A percentile compares a stretch with the other conserved stretches of the same genome.
phyloP scores from a whole-genome alignment of 1,140 invertebrate species.

The Atta cephalotes region DNA sequence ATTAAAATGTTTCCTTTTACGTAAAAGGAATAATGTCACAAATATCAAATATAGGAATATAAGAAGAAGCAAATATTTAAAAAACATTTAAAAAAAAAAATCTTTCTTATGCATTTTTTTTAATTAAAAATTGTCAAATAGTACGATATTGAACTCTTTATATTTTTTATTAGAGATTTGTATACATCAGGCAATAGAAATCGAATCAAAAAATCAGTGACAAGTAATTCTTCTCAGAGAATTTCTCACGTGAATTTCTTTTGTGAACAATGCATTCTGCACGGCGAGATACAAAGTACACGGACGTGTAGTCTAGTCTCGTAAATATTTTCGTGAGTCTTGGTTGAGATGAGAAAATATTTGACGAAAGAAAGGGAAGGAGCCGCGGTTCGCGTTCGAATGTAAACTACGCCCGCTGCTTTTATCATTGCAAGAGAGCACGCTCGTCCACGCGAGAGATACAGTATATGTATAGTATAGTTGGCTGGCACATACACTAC shows the following conservation, averaged over 20 bases:
- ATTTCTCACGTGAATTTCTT: conserved; percentile 1
- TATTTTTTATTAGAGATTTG: not conserved
- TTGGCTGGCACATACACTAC: not conserved
- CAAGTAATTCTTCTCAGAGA: not conserved
- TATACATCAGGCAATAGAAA: not conserved
- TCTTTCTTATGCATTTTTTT: not conserved
- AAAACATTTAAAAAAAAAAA: not conserved
- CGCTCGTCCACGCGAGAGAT: conserved; percentile 46
- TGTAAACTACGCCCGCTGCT: conserved; percentile 13
- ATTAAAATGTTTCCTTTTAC: not conserved
- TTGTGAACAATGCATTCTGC: conserved; percentile 18
- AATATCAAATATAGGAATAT: not conserved
- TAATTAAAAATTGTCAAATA: not conserved
- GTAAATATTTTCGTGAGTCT: conserved; percentile 37
- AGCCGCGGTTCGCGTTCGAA: conserved; percentile 13
- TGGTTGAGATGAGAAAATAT: conserved; percentile 32
- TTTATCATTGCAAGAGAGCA: conserved; percentile 45
- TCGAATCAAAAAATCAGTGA: not conserved
- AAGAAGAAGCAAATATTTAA: not conserved
- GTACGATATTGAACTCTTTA: not conserved
- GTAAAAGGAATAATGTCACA: too few relatives aligned
- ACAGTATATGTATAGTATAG: not conserved
- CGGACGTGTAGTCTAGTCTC: not conserved
- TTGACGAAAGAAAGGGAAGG: conserved; percentile 41
- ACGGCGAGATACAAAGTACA: not conserved